phyloP scores from a whole-genome alignment of 2,113 vertebrate genomes.

The Cynopterus brachyotis region DNA sequence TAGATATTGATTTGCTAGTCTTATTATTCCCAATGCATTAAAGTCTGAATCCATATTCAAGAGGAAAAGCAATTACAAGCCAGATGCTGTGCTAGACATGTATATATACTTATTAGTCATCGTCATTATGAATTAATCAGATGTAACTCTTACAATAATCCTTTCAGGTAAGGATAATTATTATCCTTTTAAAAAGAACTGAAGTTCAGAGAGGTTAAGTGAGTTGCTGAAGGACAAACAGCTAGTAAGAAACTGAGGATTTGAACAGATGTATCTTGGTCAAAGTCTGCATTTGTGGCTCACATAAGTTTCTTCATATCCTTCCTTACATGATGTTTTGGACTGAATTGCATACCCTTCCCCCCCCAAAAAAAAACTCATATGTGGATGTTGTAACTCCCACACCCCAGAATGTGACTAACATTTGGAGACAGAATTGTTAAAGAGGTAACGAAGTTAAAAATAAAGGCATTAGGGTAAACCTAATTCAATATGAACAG shows the following conservation, averaged over 20 bases:
- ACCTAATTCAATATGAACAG: not conserved
- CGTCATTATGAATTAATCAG: not conserved
- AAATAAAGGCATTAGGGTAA: not conserved
- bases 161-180: not conserved
- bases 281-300: not conserved
- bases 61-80: not conserved
- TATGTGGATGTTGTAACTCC: not conserved
- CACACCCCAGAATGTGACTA: not conserved
- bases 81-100: not conserved
- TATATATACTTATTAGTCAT: not conserved
- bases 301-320: not conserved
- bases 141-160: not conserved
- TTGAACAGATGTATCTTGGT: not conserved
- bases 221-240: not conserved
- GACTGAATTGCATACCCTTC: not conserved
- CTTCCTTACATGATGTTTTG: not conserved
- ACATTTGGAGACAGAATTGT: not conserved
- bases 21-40: not conserved
- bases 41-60: slow-evolving; percentile 23
- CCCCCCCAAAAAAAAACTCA: not conserved
- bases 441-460: not conserved
- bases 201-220: not conserved
- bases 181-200: not conserved
- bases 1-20: not conserved
- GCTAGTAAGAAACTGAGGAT: not conserved